Conservation (phyloP, 2,113 vertebrate species). For the Camelus bactrianus region DNA sequence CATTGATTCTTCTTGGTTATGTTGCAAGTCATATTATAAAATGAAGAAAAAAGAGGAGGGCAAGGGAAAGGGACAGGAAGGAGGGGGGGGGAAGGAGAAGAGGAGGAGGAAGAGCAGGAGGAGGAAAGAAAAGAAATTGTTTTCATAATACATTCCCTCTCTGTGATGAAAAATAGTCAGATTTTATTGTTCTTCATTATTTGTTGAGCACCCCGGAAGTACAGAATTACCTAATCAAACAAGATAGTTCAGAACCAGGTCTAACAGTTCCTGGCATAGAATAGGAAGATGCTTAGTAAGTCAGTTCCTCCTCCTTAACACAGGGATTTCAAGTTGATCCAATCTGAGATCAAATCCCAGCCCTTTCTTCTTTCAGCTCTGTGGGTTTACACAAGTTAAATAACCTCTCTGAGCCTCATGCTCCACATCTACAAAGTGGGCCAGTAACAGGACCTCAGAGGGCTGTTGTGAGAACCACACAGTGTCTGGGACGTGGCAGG, state of each 20-base stretch:
- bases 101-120: no score
- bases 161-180: not conserved
- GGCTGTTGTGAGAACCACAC: not conserved
- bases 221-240: not conserved
- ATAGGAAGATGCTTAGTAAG: not conserved
- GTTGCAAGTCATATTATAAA: not conserved
- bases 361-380: not conserved
- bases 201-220: not conserved
- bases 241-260: not conserved
- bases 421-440: not conserved
- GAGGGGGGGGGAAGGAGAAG: no score
- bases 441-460: not conserved
- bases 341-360: not conserved
- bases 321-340: not conserved
- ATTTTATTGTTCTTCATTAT: not conserved
- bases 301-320: not conserved
- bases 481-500: not conserved
- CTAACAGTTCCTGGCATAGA: not conserved
- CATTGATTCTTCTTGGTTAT: not conserved
- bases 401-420: not conserved
- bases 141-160: not conserved
- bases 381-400: not conserved
- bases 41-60: not conserved
- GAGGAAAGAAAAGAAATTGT: not conserved
- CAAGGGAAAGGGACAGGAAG: not conserved